A percentile compares a stretch with the other conserved stretches of the same genome.
Evolutionary conservation across 37 sponge, comb jelly and placozoan genomes (phyloP).

Genomic region (Lycopodina hypogea): DNA sequence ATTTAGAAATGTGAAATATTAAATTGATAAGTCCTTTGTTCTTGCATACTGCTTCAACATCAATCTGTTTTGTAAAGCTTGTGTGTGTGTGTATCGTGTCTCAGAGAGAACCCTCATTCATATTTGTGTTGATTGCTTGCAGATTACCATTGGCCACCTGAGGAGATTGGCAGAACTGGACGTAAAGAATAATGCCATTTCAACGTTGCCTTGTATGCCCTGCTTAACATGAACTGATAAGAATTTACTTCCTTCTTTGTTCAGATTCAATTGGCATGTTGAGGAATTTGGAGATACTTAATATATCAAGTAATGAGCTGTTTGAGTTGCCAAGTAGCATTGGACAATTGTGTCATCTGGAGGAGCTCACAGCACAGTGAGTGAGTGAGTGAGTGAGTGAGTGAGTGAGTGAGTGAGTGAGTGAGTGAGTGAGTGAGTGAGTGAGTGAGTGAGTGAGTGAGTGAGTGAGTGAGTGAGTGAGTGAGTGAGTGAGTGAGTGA

Average conservation of each 20-base stretch:
- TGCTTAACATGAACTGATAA: background rate
- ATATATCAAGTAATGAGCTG: conserved; percentile 58
- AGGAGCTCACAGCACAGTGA: conserved; percentile 80
- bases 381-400: too few relatives aligned
- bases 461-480: too few relatives aligned
- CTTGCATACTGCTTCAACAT: too few relatives aligned
- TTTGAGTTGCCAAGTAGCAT: conserved; percentile 41
- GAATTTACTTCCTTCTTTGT: background rate
- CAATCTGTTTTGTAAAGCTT: too few relatives aligned
- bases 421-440: too few relatives aligned
- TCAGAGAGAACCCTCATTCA: too few relatives aligned
- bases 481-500: too few relatives aligned
- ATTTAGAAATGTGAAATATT: too few relatives aligned
- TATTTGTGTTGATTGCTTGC: conserved; percentile 1
- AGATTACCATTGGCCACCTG: conserved; percentile 54
- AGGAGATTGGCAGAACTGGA: conserved; percentile 56
- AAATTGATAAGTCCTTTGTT: too few relatives aligned
- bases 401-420: too few relatives aligned
- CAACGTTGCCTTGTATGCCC: conserved; percentile 37
- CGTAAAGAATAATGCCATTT: conserved; percentile 67
- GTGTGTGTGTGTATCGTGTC: too few relatives aligned
- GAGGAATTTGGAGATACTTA: conserved; percentile 37
- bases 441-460: too few relatives aligned
- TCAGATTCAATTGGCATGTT: conserved; percentile 43
- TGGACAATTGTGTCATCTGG: conserved; percentile 35